phyloP scores from a whole-genome alignment of 1,140 invertebrate species.

The Papilio aristodemus region DNA sequence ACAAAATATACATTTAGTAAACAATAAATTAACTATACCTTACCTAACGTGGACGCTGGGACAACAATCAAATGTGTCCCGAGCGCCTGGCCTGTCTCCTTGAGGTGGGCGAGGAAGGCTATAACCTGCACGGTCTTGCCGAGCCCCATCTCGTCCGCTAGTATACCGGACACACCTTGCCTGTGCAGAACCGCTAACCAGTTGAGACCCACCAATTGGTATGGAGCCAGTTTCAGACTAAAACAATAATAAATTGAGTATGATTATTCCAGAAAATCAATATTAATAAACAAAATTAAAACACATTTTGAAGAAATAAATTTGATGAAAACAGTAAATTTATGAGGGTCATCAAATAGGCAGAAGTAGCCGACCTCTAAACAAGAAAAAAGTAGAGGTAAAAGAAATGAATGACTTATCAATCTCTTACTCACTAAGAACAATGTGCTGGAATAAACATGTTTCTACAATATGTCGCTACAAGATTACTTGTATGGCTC shows the following conservation, averaged over 20 bases:
- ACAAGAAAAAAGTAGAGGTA: too few species aligned
- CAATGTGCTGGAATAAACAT: too few species aligned
- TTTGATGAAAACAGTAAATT: too few species aligned
- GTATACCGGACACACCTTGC: conserved; percentile 95
- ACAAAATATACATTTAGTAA: neutral
- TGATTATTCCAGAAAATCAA: too few species aligned
- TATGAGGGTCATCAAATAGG: too few species aligned
- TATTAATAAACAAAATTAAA: too few species aligned
- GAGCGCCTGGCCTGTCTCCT: conserved; percentile 85
- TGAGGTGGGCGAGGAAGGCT: conserved; percentile 93
- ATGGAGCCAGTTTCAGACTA: conserved; percentile 88
- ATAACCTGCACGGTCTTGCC: conserved; percentile 96
- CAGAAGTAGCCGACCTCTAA: too few species aligned
- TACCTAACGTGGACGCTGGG: conserved; percentile 94
- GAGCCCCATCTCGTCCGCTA: conserved; percentile 94
- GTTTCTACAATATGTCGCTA: too few species aligned
- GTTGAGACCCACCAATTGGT: conserved; percentile 96
- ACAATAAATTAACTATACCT: neutral
- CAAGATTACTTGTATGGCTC: too few species aligned
- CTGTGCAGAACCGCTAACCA: conserved; percentile 95
- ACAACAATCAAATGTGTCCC: conserved; percentile 94
- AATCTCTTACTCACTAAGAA: too few species aligned
- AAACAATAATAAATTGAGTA: conserved; percentile 40
- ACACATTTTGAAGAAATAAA: too few species aligned
- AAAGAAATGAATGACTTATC: too few species aligned